These are phyloP conservation scores for Masnerella sp. DNA, from an alignment of 2,888 invertebrate genomes.

Conservation along the genomic window DNA sequence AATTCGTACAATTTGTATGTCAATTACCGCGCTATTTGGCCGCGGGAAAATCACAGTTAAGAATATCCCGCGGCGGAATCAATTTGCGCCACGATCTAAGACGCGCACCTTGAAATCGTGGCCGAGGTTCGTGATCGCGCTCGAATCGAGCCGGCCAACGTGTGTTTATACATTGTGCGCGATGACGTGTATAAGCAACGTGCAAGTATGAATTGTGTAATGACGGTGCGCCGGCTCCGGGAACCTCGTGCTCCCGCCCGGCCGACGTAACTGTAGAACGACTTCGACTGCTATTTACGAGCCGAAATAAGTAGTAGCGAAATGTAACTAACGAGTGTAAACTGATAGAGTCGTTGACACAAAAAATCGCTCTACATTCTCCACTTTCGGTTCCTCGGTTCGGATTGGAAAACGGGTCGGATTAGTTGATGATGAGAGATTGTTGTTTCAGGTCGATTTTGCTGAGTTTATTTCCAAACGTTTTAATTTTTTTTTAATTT, in stretches of 20 bases:
- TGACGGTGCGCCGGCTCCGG: constrained; percentile 23
- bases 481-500: no score
- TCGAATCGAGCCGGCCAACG: constrained; percentile 8
- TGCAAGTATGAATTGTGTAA: constrained; percentile 41
- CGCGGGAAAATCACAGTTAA: background rate
- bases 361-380: no score
- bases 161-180: constrained; percentile 31
- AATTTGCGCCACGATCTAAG: constrained; percentile 8
- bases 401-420: no score
- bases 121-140: constrained; percentile 27
- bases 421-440: no score
- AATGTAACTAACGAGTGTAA: no score
- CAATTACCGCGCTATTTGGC: constrained; percentile 5
- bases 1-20: no score
- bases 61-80: constrained; percentile 26
- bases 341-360: constrained; percentile 6
- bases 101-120: constrained; percentile 26
- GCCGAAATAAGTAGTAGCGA: constrained; percentile 23
- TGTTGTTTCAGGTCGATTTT: no score
- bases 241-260: constrained; percentile 17
- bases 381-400: no score
- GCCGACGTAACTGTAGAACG: constrained; percentile 22
- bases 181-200: constrained; percentile 39
- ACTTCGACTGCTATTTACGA: constrained; percentile 13
- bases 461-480: no score